Base-by-base conservation (phyloP, 2,113 vertebrate species). In the Pluvialis apricaria region DNA sequence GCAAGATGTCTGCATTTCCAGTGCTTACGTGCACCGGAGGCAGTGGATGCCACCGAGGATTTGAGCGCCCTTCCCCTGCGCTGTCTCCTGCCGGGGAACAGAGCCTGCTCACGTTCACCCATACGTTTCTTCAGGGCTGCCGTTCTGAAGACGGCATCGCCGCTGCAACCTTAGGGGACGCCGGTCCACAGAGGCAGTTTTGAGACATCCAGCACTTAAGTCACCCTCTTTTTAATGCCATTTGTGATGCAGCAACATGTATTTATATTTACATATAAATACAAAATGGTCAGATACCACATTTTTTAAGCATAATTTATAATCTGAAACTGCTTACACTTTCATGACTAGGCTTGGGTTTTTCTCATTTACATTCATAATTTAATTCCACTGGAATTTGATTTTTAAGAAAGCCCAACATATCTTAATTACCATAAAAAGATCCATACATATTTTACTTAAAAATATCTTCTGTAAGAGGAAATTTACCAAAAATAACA, bases 401-500 rank as follows among this genome's bases (percentile, higher is more conserved):
- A 86, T 86, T 97, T 94, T 96, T 94, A 96, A 88, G 83, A 89
- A 94, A 94, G 90, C 81, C 90, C 75, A 91, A 92, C 88, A 28
- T 94, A 83, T 77, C 77, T 89, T 94, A 79, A 91, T 96, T 89
- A 68, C 90, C 90, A 86, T 96, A 94, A 95, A 98, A 95, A 97
- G 92, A 95, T 94, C 83, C 79, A 52, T 91, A 92, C 88, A 92
- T 93, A 88, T 88, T 96, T 90, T 96, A 97, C 92, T 93, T 96
- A 94, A 98, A 97, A 97, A 97, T 97, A 97, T 96, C 90, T 88
- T 98, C 91, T 97, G 94, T 95, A 89, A 88, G 93, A 82, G 88
- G 93, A 95, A 95, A 79, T 92, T 96, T 97, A 97, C 97, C 96
- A 97, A 97, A 97, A 97, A 97, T 97, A 97, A 97, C 96, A 96